Evolutionary conservation across 2,888 invertebrate species (phyloP), one percentile per base, ranked within the genome.

Genomic region (Myopa tessellatipennis): DNA sequence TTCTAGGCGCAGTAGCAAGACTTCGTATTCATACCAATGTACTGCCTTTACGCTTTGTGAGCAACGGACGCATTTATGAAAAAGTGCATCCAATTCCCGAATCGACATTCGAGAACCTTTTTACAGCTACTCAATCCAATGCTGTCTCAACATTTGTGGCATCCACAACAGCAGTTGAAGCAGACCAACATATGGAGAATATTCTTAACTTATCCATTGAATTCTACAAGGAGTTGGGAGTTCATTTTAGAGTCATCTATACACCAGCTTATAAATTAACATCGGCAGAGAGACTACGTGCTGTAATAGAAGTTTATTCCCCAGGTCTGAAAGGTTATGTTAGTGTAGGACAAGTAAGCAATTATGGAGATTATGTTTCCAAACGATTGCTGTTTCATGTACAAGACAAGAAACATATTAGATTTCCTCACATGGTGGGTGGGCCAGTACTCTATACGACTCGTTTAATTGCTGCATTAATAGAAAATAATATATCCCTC

Each of bases 371-470:
- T 83, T 96, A 92, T 85, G 91, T 96, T 45, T 94, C 95, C 82
- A 95, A 95, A 87, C 91, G 96, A 78, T 90, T 97, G 67, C 90
- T 95, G 84, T 93, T 95, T 80, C 93, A 91, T 63, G 94, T 92
- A 85, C 90, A 92, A 63, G 90, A 91, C 12, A 92, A 92, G 79
- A 89, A 91, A 61, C 89, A 91, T 61, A 88, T 88, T 55, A 90
- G 91, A 67, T 96, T 93, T 86, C 91, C 94, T 12, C 91, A 92
- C 83, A 86, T 95, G 55, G 90, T 96, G 78, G 93, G 93, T 10
- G 96, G 96, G 18, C 93, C 93, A 36, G 88, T 95, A 63, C 85
- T 96, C 18, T 93, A 94, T 88, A 91, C 95, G n/a, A 94, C 95
- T 0, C 93, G 92, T 84, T 87, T 96, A 36, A 89, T 96, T 72